Evolutionary conservation across 2,797 vertebrate genomes (phyloP), one percentile per base, ranked within the genome.

Genomic region (Oryzias sinensis): DNA sequence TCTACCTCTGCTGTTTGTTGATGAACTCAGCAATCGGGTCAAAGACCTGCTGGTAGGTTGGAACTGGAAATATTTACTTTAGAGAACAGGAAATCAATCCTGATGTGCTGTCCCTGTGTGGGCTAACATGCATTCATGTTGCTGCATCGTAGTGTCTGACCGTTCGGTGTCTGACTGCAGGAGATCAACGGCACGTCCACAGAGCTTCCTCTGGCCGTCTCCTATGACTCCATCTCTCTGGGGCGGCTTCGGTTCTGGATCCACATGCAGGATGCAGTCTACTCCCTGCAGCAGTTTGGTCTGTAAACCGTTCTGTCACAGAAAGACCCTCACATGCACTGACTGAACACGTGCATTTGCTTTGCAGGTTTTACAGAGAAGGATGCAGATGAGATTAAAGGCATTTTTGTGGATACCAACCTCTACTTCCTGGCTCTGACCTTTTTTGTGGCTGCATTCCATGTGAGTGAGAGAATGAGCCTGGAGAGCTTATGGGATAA

Each of bases 181-280:
- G 93, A 97, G 70, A 96, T 99, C 77, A 97, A 97, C 89, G 91
- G 90, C 70, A 96, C 94, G 50, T 93, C 92, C 49, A 84, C 78
- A 1, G 94, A 96, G 70, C 91, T 99, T 51, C 95, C 96, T 15
- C 93, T 99, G 59, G 97, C 93, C 17, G 93, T 99, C 75, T 92
- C 92, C 1, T 98, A 98, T 3, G 95, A 97, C 81, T 93, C 93
- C 80, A 98, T 99, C 83, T 97, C 96, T 6, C 89, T 99, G 78
- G 96, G 97, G 27, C 94, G 94, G 68, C 93, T 99, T 5, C 81
- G 97, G 37, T 96, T 99, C 89, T 98, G 97, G 97, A 97, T 98
- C 81, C 97, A 99, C 83, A 98, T 99, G 97, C 97, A 99, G 87
- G 97, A 99, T 0, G 97, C 97, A 0, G 95, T 99, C 20, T 95